Conservation (phyloP, 2,888 invertebrate genomes). For the Drosophila formosana region DNA sequence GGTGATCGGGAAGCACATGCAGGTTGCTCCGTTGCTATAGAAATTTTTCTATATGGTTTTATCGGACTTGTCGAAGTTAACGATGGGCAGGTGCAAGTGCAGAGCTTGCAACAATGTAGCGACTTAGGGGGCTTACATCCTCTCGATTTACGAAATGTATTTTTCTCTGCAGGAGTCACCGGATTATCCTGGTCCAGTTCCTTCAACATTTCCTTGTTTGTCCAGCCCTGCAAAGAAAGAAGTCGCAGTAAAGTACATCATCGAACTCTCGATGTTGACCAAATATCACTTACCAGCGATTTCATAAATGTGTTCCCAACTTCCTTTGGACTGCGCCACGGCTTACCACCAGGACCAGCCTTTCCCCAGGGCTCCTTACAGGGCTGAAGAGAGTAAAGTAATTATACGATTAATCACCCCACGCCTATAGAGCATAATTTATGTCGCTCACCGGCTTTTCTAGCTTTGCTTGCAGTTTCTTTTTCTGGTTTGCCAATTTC, state of each 20-base stretch:
- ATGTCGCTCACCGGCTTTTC: slow-evolving; percentile 82
- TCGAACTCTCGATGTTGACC: not conserved
- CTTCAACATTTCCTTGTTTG: slow-evolving; percentile 84
- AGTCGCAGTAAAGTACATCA: not conserved
- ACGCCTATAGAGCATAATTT: slow-evolving; percentile 40
- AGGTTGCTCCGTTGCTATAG: not conserved
- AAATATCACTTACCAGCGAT: slow-evolving; percentile 88
- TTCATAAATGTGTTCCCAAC: slow-evolving; percentile 91
- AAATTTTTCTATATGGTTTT: slow-evolving; percentile 53
- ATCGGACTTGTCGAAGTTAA: slow-evolving; percentile 64
- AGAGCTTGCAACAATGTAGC: slow-evolving; percentile 82
- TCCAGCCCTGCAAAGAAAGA: slow-evolving; percentile 82
- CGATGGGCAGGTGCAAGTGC: slow-evolving; percentile 83
- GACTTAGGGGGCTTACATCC: slow-evolving; percentile 68
- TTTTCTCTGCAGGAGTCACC: slow-evolving; percentile 82
- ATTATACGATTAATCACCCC: slow-evolving; percentile 44
- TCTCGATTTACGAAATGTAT: slow-evolving; percentile 79
- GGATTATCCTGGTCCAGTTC: slow-evolving; percentile 84
- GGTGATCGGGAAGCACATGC: slow-evolving; percentile 32
- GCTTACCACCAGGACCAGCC: slow-evolving; percentile 87
- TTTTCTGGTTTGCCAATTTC: slow-evolving; percentile 61
- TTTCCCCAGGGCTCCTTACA: slow-evolving; percentile 83
- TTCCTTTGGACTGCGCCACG: slow-evolving; percentile 91
- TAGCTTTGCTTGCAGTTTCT: slow-evolving; percentile 69
- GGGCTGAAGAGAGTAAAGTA: slow-evolving; percentile 52